Percentiles rank a stretch among this genome's conserved stretches.
phyloP scores from a whole-genome alignment of 2,888 invertebrate genomes.

The Elysia crispata region DNA sequence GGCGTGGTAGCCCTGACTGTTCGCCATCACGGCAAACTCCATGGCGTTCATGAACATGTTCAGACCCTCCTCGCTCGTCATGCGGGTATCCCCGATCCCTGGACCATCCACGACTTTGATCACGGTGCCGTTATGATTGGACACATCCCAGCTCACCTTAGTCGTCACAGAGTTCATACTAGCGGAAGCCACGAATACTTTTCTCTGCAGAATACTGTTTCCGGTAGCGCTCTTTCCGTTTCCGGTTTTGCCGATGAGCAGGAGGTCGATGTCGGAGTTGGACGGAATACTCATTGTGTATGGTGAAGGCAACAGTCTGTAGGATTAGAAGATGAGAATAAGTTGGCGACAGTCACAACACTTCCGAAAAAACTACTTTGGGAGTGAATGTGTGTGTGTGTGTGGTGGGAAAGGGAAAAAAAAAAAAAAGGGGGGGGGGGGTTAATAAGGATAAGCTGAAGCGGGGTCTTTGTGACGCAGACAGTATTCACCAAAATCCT shows the following conservation, averaged over 20 bases:
- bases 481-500: no score
- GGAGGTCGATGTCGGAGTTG: constrained; percentile 3
- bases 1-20: background rate
- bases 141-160: background rate
- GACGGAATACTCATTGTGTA: no score
- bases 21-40: background rate
- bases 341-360: no score
- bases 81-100: constrained; percentile 12
- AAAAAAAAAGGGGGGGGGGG: no score
- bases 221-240: constrained; percentile 28
- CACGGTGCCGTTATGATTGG: background rate
- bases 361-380: no score
- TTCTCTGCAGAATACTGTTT: background rate
- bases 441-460: no score
- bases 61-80: background rate
- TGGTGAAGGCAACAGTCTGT: no score
- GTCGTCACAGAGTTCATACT: background rate
- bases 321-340: no score
- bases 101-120: constrained; percentile 36
- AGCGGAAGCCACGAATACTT: background rate
- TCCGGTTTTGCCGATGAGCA: constrained; percentile 26
- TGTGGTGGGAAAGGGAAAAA: no score
- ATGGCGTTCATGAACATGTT: constrained; percentile 25
- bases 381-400: no score
- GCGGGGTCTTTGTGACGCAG: no score